Percentiles rank a stretch among this genome's conserved stretches.
Conservation (phyloP, 2,888 invertebrate species). For the Zygothrica quintamaculata region DNA sequence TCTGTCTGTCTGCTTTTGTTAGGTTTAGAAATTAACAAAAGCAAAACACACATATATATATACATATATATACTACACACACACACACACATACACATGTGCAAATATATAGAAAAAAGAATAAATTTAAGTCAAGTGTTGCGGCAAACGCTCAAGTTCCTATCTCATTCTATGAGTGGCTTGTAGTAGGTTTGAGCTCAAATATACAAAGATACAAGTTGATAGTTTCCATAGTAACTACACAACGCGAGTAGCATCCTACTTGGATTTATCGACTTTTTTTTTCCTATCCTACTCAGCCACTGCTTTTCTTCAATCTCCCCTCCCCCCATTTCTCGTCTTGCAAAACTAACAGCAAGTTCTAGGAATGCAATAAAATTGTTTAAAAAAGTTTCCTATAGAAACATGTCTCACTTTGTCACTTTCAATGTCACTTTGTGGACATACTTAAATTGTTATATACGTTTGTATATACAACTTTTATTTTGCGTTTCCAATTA, state of each 20-base stretch:
- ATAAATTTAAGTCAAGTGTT: slow-evolving; percentile 74
- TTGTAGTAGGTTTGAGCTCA: not conserved
- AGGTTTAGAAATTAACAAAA: slow-evolving; percentile 75
- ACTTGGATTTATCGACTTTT: slow-evolving; percentile 8
- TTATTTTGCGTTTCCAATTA: too few relatives aligned
- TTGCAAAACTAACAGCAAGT: too few relatives aligned
- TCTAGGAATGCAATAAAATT: not conserved
- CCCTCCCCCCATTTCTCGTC: too few relatives aligned
- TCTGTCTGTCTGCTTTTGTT: slow-evolving; percentile 54
- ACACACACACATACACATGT: slow-evolving; percentile 36
- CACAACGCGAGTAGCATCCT: slow-evolving; percentile 20
- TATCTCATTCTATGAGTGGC: slow-evolving; percentile 7
- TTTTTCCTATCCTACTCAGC: not conserved
- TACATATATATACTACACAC: slow-evolving; percentile 17
- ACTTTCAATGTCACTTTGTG: too few relatives aligned
- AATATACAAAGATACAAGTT: slow-evolving; percentile 2
- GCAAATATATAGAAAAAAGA: slow-evolving; percentile 17
- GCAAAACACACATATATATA: slow-evolving; percentile 51
- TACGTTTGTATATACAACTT: too few relatives aligned
- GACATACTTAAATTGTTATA: too few relatives aligned
- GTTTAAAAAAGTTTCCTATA: not conserved
- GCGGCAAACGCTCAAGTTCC: slow-evolving; percentile 61
- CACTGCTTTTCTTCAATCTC: not conserved
- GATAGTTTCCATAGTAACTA: slow-evolving; percentile 35
- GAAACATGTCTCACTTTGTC: not conserved